These are phyloP conservation scores for Stichodactyla helianthus DNA, from an alignment of 64 coral and sea anemone genomes.

Conservation along the genomic window DNA sequence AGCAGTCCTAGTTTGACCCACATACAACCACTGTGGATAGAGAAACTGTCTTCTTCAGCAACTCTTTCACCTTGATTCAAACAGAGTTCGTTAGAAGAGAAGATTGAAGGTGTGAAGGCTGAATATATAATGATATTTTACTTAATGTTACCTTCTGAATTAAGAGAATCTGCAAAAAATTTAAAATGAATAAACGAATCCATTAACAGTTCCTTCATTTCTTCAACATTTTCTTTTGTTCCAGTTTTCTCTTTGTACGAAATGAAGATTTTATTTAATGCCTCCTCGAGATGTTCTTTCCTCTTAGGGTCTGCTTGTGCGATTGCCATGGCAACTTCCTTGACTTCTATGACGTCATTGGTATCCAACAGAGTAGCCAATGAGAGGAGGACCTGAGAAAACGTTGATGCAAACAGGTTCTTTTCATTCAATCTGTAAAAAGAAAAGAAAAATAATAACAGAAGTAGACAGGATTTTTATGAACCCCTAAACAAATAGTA, in stretches of 20 bases:
- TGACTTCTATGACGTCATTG: background rate
- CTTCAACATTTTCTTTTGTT: background rate
- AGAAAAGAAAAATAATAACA: background rate
- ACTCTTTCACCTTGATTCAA: background rate
- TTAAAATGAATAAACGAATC: background rate
- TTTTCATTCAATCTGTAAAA: background rate
- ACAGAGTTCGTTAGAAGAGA: background rate
- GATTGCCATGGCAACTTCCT: conserved; percentile 5
- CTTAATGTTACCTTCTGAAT: background rate
- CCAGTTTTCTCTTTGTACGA: background rate
- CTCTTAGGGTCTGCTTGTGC: background rate
- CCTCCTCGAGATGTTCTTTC: background rate
- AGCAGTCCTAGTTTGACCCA: conserved; percentile 76
- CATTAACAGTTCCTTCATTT: background rate
- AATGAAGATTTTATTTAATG: background rate
- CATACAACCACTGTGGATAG: conserved; percentile 6
- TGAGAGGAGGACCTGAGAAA: conserved; percentile 28
- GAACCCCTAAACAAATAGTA: background rate
- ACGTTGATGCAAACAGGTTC: conserved; percentile 24
- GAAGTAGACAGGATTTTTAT: background rate
- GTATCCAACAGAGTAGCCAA: background rate
- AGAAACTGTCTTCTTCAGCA: background rate
- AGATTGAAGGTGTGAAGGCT: background rate
- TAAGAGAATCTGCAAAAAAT: background rate
- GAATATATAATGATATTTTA: too few relatives aligned